Base-by-base conservation (phyloP, 1,140 invertebrate species). In the Sycophila sp. region DNA sequence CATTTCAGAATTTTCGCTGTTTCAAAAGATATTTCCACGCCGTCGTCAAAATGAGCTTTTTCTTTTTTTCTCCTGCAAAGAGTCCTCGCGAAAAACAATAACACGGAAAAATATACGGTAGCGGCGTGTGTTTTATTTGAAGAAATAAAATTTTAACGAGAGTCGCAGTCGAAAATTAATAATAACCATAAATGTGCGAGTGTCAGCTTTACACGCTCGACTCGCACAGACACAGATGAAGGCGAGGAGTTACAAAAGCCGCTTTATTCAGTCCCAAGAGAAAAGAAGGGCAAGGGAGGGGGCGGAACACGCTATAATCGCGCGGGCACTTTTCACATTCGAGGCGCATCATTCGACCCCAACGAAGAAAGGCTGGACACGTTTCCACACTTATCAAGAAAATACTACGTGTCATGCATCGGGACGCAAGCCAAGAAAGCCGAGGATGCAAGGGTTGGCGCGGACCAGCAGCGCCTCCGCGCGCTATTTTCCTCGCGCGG, bases 371-470 rank as follows among this genome's bases (percentile, higher is more conserved):
- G 26, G 38, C 68, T 64, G 60, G 34, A 59, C 68, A 70, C 68
- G 68, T 70, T 70, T 70, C 51, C 32, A 26, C 68, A 70, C 68
- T 70, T 70, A 70, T 70, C 68, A 64, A 70, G 68, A 40, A 70
- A 70, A 70, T 70, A 63, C 68, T 70, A 70, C 68, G 68, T 70
- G 68, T 70, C 68, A 70, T 70, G 60, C 68, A 70, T 70, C 38
- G 68, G 60, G 68, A 70, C 38, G 13, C 42, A n/a, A 64, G 59
- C 68, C 68, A 70, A 70, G 38, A 45, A 59, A 59, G 2, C 42
- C 45, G 15, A 24, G 30, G 69, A 68, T 62, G 45, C 76, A 72
- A 76, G 75, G 72, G 66, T 42, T 71, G 60, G 69, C 70, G 71
- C 76, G 58, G 24, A 13, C n/a, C 28, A 17, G 42, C 15, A 47